Evolutionary conservation across 2,113 vertebrate species (phyloP).

Genomic region (Tylochromis polylepis): DNA sequence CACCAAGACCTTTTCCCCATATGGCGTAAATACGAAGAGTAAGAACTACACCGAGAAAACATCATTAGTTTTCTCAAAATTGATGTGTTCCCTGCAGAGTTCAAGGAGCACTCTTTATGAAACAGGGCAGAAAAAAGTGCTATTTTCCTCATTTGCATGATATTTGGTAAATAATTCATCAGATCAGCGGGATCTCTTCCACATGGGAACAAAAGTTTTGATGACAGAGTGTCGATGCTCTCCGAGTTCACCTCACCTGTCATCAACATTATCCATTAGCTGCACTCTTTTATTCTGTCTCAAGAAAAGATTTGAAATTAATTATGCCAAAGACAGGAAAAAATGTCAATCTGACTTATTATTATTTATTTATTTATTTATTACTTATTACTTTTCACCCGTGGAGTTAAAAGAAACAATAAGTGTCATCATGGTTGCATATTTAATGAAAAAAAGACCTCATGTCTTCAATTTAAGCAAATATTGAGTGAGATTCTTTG

Average conservation of each 20-base stretch:
- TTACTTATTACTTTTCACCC: background rate
- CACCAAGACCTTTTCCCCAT: too few relatives aligned
- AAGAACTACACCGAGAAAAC: background rate
- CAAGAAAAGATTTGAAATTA: background rate
- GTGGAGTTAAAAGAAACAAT: background rate
- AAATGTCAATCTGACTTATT: background rate
- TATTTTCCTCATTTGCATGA: slow-evolving; percentile 35
- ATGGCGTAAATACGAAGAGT: background rate
- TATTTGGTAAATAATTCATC: slow-evolving; percentile 52
- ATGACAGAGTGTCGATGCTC: slow-evolving; percentile 22
- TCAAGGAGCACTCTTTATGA: background rate
- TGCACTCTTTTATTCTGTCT: background rate
- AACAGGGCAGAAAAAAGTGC: background rate
- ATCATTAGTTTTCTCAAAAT: background rate
- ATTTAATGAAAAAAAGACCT: background rate
- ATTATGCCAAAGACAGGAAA: background rate
- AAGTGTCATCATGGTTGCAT: background rate
- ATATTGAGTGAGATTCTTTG: background rate
- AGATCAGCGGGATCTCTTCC: background rate
- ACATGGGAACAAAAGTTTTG: background rate
- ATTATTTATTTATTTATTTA: background rate
- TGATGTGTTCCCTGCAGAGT: background rate
- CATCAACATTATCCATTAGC: background rate
- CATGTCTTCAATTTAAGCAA: fast-evolving
- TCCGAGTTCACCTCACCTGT: background rate